Percentiles rank a stretch among this genome's conserved stretches.
These are phyloP conservation scores for Hetaerina titia DNA, from an alignment of 2,888 invertebrate species.

Conservation along the genomic window DNA sequence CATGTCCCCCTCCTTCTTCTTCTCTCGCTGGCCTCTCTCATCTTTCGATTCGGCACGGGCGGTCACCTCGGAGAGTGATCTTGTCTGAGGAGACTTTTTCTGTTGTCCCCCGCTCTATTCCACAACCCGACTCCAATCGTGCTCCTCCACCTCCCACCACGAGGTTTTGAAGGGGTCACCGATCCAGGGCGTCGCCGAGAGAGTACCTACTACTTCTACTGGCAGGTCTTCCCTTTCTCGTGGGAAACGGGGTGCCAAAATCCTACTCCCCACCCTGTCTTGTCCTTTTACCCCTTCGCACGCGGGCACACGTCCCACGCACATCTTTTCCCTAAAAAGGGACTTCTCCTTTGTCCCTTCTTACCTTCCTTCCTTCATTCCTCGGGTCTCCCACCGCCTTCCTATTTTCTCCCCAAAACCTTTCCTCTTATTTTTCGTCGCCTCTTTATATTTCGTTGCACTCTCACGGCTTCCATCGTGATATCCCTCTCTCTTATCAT, in stretches of 20 bases:
- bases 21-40: background rate
- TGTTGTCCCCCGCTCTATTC: no score
- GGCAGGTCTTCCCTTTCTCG: background rate
- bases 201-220: background rate
- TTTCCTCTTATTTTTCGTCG: background rate
- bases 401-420: background rate
- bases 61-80: background rate
- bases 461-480: background rate
- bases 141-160: background rate
- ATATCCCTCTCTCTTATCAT: background rate
- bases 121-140: no score
- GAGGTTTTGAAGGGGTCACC: constrained; percentile 3
- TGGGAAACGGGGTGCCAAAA: background rate
- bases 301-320: background rate
- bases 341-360: background rate
- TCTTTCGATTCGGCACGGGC: background rate
- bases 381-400: background rate
- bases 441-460: background rate
- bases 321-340: background rate
- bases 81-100: background rate
- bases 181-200: background rate
- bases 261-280: background rate
- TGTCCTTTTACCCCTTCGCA: background rate
- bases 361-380: background rate
- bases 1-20: background rate